Evolutionary conservation across 92 coral and sea anemone genomes (phyloP).

Genomic region (Zoanthus solanderi): DNA sequence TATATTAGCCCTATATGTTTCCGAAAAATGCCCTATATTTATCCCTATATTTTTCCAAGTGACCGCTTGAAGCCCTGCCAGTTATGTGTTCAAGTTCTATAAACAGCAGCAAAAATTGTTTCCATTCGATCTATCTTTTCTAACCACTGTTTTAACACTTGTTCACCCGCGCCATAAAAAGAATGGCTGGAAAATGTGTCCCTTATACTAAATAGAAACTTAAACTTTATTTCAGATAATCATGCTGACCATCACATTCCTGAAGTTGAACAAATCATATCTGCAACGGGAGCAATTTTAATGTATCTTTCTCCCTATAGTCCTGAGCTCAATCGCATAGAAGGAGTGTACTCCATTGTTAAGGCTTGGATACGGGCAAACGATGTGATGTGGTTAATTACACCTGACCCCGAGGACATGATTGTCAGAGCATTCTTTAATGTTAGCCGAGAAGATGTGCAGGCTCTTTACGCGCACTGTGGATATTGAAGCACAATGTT

Average conservation of each 20-base stretch:
- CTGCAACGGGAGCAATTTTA: conserved; percentile 36
- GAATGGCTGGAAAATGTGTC: background rate
- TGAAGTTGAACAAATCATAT: conserved; percentile 23
- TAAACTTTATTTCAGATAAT: conserved; percentile 16
- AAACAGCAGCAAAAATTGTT: conserved; percentile 2
- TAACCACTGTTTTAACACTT: conserved; percentile 7
- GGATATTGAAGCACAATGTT: conserved; percentile 42
- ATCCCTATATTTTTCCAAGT: too few species aligned
- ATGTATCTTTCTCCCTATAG: conserved; percentile 51
- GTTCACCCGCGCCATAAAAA: background rate
- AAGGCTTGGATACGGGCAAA: conserved; percentile 51
- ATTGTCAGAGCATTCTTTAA: conserved; percentile 40
- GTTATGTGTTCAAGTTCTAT: conserved; percentile 4
- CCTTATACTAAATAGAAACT: conserved; percentile 17
- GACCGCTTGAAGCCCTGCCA: too few species aligned
- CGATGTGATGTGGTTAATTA: conserved; percentile 25
- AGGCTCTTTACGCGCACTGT: conserved; percentile 39
- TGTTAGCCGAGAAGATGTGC: conserved; percentile 52
- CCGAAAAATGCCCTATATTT: too few species aligned
- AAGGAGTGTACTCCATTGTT: conserved; percentile 50
- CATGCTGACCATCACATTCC: conserved; percentile 46
- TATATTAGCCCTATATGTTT: too few species aligned
- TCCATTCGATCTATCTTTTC: background rate
- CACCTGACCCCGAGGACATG: conserved; percentile 47
- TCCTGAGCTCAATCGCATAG: conserved; percentile 51